Base-by-base conservation (phyloP, 2,113 vertebrate genomes). In the Tragelaphus scriptus region DNA sequence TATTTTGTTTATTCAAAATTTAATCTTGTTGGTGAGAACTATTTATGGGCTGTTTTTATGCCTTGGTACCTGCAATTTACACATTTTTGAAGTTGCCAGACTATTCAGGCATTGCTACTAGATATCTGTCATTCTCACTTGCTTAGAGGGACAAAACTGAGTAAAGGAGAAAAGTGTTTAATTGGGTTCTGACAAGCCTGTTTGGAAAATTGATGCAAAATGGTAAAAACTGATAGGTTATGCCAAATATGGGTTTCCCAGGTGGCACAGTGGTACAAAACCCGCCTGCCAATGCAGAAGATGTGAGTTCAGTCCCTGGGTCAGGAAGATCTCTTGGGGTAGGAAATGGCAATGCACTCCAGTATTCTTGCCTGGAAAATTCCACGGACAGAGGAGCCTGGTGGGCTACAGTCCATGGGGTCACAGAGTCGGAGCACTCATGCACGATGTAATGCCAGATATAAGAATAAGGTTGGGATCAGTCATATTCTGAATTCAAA, bases 71-170 rank as follows among this genome's bases (percentile, higher is more conserved):
- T 79, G 88, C 85, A 96, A 93, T 96, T 97, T 97, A 77, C 88
- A 98, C 94, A 59, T 94, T 96, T 97, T 85, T 84, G 71, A 96
- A 95, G 68, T 65, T 95, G 88, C 32, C 82, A 97, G 92, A 93
- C 61, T 89, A 36, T 36, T 82, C 26, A 55, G 47, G 88, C 65
- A 59, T 96, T 81, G 8, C 58, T 79, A 89, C 79, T 95, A 95
- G 90, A 53, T 93, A 88, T 86, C 53, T 61, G 47, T 97, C 85
- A 94, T 25, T 14, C 94, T 96, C 63, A 17, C 61, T 94, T 97
- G 47, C 82, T 82, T 92, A 53, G 40, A 92, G 40, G 55, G 30
- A 91, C 59, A 58, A 94, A 81, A 85, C 28, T 47, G 89, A 96
- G 49, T 95, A 94, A 36, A 88, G 26, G 71, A 93, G n/a, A 88